A percentile compares a stretch with the other conserved stretches of the same genome.
Conservation (phyloP, 92 coral and sea anemone genomes). For the Pocillopora meandrina region DNA sequence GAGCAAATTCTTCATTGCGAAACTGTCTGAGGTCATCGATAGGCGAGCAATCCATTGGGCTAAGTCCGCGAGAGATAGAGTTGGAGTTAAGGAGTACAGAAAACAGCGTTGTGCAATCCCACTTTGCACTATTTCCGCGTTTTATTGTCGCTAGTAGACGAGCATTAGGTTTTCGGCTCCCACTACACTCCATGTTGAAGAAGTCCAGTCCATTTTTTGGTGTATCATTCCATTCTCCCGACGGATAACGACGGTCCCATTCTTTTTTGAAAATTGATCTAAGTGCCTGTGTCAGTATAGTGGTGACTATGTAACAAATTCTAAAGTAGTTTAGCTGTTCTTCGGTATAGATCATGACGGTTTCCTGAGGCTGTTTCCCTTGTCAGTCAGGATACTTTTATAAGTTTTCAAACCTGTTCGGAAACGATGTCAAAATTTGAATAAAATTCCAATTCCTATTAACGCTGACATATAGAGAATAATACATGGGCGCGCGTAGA, state of each 20-base stretch:
- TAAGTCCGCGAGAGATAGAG: slow-evolving; percentile 27
- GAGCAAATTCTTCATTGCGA: slow-evolving; percentile 38
- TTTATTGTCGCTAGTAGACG: slow-evolving; percentile 13
- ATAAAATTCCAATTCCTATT: too few species aligned
- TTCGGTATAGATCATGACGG: too few species aligned
- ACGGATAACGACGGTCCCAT: slow-evolving; percentile 33
- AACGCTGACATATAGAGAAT: too few species aligned
- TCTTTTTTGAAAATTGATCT: slow-evolving; percentile 26
- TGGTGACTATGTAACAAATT: not conserved
- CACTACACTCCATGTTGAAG: slow-evolving; percentile 9
- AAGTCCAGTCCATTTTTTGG: slow-evolving; percentile 31
- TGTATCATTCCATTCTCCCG: slow-evolving; percentile 55
- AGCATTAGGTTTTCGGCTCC: slow-evolving; percentile 15
- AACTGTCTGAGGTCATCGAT: slow-evolving; percentile 36
- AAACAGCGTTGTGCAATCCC: slow-evolving; percentile 56
- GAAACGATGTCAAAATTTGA: too few species aligned
- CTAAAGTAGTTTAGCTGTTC: not conserved
- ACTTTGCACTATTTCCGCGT: slow-evolving; percentile 42
- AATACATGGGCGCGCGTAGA: too few species aligned
- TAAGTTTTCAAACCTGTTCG: too few species aligned
- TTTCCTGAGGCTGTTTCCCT: too few species aligned
- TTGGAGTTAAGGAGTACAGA: slow-evolving; percentile 53
- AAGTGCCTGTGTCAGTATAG: not conserved
- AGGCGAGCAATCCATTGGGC: not conserved
- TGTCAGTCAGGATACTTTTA: too few species aligned